phyloP scores from a whole-genome alignment of 2,113 vertebrate species.

The Circaetus cinerascens region DNA sequence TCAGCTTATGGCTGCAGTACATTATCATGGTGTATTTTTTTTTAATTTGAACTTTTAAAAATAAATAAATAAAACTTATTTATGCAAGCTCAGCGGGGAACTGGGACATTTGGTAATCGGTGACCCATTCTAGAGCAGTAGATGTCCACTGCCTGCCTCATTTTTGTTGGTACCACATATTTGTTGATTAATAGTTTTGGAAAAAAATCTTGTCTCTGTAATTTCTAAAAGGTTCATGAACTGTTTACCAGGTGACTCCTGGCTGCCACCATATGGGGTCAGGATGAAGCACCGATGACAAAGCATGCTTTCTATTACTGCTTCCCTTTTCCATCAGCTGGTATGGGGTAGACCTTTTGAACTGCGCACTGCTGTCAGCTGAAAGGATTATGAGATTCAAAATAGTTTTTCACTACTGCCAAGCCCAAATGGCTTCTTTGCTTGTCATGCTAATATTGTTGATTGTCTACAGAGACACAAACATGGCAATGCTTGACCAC shows the following conservation, averaged over 20 bases:
- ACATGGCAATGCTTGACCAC: neutral
- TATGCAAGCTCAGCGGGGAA: neutral
- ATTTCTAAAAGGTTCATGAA: neutral
- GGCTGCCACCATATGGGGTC: neutral
- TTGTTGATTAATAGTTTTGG: neutral
- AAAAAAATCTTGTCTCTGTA: neutral
- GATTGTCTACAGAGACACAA: neutral
- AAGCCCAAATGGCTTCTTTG: neutral
- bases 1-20: neutral
- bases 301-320: neutral
- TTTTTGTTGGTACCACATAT: neutral
- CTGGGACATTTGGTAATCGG: neutral
- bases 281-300: accelerated
- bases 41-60: neutral
- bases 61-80: neutral
- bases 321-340: neutral
- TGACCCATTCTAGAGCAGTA: neutral
- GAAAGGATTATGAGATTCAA: neutral
- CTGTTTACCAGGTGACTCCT: neutral
- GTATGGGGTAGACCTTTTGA: neutral
- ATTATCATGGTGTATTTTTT: neutral
- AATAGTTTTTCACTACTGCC: neutral
- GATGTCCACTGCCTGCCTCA: neutral
- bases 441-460: neutral
- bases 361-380: neutral